Base-by-base conservation (phyloP, 2,797 vertebrate species). In the Epinephelus malabaricus region DNA sequence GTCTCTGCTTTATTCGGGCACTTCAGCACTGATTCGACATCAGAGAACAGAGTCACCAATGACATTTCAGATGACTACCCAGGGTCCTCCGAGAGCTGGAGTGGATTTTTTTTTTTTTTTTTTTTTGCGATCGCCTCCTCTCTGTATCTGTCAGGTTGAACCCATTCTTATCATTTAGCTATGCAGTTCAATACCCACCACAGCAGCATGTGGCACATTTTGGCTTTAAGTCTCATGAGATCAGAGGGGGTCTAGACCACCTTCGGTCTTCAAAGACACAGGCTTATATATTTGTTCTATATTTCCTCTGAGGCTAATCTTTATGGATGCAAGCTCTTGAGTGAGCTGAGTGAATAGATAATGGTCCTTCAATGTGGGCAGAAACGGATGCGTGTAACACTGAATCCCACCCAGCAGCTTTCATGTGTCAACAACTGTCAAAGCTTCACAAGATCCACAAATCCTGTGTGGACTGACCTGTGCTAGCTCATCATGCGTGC, bases 61-160 rank as follows among this genome's bases (percentile, higher is more conserved):
- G 88, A 81, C 89, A 89, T 89, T 86, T 86, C 59, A 87, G 79
- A 75, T 54, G 72, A 64, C 76, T 76, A 51, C 64, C 9, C 60
- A 30, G 45, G 11, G 23, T 82, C 76, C 75, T 88, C 47, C 8
- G 85, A 83, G 84, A 78, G 49, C 45, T 69, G 30, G 54, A 50
- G 67, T 68, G 23, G 62, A 53, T 78, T 18, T 64, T 19, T 49
- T 67, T 43, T 10, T 40, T 40, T 40, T 40, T 30, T 7, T 34
- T 34, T 34, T 34, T 8, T 7, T 34, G 40, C 60, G 62, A 43
- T 79, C 5, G 6, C 65, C 45, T 61, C 51, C n/a, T 67, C 5
- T 0, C 64, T 56, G 3, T 18, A 17, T 81, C 55, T 70, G 23
- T 40, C 4, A 15, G 61, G 25, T 61, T 8, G 51, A 63, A 73